Evolutionary conservation across 1,140 invertebrate species (phyloP).

Genomic region (Microplitis mediator): DNA sequence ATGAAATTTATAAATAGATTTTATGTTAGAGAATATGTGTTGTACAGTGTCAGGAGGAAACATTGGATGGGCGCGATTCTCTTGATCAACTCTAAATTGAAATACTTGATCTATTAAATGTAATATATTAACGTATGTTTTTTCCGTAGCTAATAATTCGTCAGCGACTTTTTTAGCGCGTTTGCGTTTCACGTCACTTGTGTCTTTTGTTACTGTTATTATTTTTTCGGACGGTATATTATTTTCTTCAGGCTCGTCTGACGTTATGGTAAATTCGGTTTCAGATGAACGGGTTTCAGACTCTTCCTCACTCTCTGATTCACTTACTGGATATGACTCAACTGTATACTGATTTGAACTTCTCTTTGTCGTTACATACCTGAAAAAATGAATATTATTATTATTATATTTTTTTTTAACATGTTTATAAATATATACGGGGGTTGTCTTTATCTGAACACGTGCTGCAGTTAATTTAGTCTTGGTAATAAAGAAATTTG

Average conservation of each 20-base stretch:
- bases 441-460: no score
- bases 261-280: constrained; percentile 26
- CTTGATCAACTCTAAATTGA: constrained; percentile 59
- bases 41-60: constrained; percentile 56
- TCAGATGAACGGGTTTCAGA: constrained; percentile 52
- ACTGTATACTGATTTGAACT: constrained; percentile 45
- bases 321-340: constrained; percentile 53
- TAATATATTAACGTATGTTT: constrained; percentile 73
- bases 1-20: constrained; percentile 67
- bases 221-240: constrained; percentile 35
- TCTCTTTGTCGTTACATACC: constrained; percentile 50
- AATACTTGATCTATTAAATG: constrained; percentile 75
- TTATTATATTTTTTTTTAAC: not conserved
- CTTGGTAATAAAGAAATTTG: no score
- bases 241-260: not conserved
- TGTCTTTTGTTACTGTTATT: constrained; percentile 29
- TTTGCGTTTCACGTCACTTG: constrained; percentile 48
- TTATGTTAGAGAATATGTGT: constrained; percentile 60
- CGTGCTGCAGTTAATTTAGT: no score
- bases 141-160: constrained; percentile 74
- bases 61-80: constrained; percentile 62
- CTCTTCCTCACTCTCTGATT: constrained; percentile 61
- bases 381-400: constrained; percentile 32
- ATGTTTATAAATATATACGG: not conserved
- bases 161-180: constrained; percentile 67